phyloP scores from a whole-genome alignment of 2,797 vertebrate species.

The Eulemur albifrons region DNA sequence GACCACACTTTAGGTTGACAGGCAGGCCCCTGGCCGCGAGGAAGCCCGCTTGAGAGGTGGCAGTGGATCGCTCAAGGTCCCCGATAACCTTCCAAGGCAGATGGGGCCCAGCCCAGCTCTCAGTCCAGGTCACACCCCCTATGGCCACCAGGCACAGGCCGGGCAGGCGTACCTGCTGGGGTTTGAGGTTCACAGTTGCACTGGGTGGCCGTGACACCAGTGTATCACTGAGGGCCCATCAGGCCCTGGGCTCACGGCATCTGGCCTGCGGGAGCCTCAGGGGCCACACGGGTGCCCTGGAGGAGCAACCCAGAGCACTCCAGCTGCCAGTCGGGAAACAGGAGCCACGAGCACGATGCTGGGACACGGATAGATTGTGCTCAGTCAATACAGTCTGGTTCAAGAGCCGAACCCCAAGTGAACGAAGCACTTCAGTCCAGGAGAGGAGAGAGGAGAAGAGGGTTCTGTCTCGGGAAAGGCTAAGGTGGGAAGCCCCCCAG shows the following conservation, averaged over 20 bases:
- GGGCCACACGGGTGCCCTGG: too few species aligned
- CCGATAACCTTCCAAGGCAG: fast-evolving
- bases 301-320: neutral
- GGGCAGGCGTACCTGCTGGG: fast-evolving
- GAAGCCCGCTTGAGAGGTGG: neutral
- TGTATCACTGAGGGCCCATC: neutral
- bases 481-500: neutral
- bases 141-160: neutral
- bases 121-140: fast-evolving
- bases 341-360: neutral
- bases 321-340: fast-evolving
- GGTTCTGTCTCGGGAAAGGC: neutral
- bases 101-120: fast-evolving
- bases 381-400: fast-evolving
- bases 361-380: fast-evolving
- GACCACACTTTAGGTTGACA: neutral
- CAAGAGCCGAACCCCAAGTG: neutral
- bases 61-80: fast-evolving
- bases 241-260: neutral
- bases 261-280: neutral
- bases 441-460: neutral
- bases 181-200: fast-evolving
- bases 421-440: fast-evolving
- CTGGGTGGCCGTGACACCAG: fast-evolving
- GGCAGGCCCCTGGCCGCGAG: neutral